phyloP scores from a whole-genome alignment of 2,797 vertebrate genomes.

The Rhynchotus rufescens region DNA sequence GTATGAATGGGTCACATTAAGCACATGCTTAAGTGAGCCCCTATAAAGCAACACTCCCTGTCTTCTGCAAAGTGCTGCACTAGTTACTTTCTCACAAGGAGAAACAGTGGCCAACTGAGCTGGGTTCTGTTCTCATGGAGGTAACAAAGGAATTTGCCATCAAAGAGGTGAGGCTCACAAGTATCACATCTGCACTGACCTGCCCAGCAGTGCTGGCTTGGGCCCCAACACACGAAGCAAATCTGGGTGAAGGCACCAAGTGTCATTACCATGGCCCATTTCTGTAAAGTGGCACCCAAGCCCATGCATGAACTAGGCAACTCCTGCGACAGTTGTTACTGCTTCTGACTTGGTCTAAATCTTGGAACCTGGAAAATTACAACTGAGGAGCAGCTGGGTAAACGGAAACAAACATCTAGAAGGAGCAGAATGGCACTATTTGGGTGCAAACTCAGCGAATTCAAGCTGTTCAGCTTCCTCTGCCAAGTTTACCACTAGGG shows the following conservation, averaged over 20 bases:
- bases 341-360: background rate
- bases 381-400: background rate
- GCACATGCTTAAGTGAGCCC: background rate
- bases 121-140: background rate
- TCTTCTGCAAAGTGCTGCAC: background rate
- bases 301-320: background rate
- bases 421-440: background rate
- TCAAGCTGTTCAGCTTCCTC: background rate
- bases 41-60: background rate
- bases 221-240: background rate
- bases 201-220: background rate
- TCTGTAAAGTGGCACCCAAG: background rate
- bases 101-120: background rate
- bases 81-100: background rate
- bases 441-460: background rate
- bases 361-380: background rate
- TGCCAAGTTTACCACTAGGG: background rate
- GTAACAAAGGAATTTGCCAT: background rate
- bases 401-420: background rate
- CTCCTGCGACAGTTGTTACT: background rate
- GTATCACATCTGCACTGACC: fast-evolving
- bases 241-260: background rate
- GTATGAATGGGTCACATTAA: background rate
- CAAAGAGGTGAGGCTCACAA: background rate
- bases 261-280: background rate